Base-by-base conservation (phyloP, 2,113 vertebrate species). In the Nannobrachium achirus region DNA sequence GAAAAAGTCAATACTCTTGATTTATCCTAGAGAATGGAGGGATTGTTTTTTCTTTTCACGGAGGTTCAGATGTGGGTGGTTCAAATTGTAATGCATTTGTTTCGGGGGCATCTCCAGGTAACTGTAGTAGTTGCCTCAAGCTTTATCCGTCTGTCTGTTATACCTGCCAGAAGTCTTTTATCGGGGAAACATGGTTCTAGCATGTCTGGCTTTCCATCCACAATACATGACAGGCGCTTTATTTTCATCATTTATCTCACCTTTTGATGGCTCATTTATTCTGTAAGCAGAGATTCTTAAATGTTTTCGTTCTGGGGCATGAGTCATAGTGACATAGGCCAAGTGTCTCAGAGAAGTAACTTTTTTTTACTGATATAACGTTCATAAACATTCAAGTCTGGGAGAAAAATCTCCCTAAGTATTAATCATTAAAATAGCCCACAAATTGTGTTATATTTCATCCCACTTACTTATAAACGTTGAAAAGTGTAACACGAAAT, bases 71-170 rank as follows among this genome's bases (percentile, higher is more conserved):
- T 49, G 18, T 19, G 10, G 2, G 42, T 58, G 46, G 41, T 69
- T 73, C 39, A 53, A 82, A 66, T 75, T 18, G 42, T 55, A 67
- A 73, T 63, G 59, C 45, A 7, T 61, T 80, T 69, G 44, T 44
- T 81, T 68, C 66, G 40, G 63, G 56, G 25, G 40, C 14, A 56
- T 76, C 50, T 75, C 66, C 58, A 63, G 55, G 74, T 71, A 71
- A 63, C 57, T 41, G 57, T 9, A 51, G 57, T 9, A 51, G 40
- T 66, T 42, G 79, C 74, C 77, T 57, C 14, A 19, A 71, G 71
- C 60, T 4, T 2, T 33, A 33, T 11, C 53, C 65, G 52, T 55
- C 61, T 66, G 58, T 67, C 20, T 68, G 41, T 19, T 20, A n/a
- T n/a, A 52, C 46, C 25, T 79, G 64, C 71, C 53, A 63, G 19